Base-by-base conservation (phyloP, 2,888 invertebrate species). In the Ceratothoa steindachneri region DNA sequence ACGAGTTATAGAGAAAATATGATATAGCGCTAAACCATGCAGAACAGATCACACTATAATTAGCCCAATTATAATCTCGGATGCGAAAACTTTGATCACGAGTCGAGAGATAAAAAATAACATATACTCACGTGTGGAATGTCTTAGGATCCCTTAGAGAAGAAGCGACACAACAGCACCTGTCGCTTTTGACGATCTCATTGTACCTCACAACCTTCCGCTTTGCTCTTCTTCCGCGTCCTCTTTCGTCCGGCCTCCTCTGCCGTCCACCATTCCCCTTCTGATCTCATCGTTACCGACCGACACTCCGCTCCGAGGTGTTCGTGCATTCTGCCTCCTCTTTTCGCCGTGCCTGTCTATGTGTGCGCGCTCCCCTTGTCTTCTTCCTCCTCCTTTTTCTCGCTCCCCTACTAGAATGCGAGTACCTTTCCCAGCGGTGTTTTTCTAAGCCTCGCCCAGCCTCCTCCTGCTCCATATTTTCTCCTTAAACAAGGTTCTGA, bases 371-470 rank as follows among this genome's bases (percentile, higher is more conserved):
- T 60, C 12, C 24, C 15, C 41, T 5, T 24, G 60, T 60, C 41
- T 41, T 41, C 60, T 60, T 24, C 60, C 24, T 24, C 60, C 27
- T 24, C 60, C 24, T 60, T 41, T 60, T 24, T 24, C n/a, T 12
- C 12, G n/a, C 24, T 24, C 9, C 60, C 60, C 60, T 60, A n/a
- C 60, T 24, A 7, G 24, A 60, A 60, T 60, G 24, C 24, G 12
- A 1, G 24, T 60, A 60, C 60, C 60, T 60, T 60, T 60, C 60
- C 60, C 60, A 60, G 12, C 60, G 27, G 60, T 60, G 60, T 60
- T 60, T 60, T 60, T 24, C 22, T 60, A 60, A 60, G 60, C 67
- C 67, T 67, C 31, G 15, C 30, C 67, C 27, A 30, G 30, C 67
- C 31, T 67, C 28, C 12, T 67, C 67, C 30, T 30, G 19, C 12